These are phyloP conservation scores for Rhinichthys klamathensis DNA, from an alignment of 2,113 vertebrate species.

Conservation along the genomic window DNA sequence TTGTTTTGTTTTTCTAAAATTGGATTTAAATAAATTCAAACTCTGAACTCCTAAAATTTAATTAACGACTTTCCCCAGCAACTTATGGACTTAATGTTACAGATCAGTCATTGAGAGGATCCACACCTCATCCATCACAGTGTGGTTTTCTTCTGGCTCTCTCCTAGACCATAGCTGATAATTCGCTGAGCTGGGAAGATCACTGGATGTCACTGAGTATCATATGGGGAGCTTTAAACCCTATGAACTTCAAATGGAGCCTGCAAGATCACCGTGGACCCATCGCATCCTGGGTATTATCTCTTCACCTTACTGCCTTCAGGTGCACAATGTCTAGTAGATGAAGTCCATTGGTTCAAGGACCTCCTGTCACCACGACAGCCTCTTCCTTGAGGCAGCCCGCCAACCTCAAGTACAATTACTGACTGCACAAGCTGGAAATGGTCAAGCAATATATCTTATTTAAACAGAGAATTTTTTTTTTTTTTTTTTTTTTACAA, in stretches of 20 bases:
- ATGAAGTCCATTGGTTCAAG: neutral
- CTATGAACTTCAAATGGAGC: conserved; percentile 4
- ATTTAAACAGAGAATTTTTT: neutral
- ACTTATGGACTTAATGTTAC: neutral
- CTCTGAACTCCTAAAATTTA: neutral
- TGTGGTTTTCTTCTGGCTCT: neutral
- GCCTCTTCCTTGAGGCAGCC: neutral
- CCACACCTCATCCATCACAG: neutral
- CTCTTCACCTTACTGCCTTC: neutral
- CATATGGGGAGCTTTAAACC: neutral
- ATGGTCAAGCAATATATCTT: neutral
- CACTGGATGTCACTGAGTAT: conserved; percentile 4
- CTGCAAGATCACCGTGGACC: conserved; percentile 5
- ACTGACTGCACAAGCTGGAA: neutral
- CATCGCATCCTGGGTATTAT: neutral
- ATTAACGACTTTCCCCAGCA: neutral
- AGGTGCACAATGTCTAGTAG: neutral
- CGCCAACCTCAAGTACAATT: neutral
- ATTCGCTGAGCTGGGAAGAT: neutral
- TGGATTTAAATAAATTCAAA: neutral
- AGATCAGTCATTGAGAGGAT: neutral
- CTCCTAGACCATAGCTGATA: neutral
- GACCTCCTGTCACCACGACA: neutral
- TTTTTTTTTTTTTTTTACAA: neutral
- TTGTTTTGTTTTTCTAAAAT: neutral